Percentiles rank a stretch among this genome's conserved stretches.
Evolutionary conservation across 2,888 invertebrate genomes (phyloP).

Genomic region (Rhingia campestris): DNA sequence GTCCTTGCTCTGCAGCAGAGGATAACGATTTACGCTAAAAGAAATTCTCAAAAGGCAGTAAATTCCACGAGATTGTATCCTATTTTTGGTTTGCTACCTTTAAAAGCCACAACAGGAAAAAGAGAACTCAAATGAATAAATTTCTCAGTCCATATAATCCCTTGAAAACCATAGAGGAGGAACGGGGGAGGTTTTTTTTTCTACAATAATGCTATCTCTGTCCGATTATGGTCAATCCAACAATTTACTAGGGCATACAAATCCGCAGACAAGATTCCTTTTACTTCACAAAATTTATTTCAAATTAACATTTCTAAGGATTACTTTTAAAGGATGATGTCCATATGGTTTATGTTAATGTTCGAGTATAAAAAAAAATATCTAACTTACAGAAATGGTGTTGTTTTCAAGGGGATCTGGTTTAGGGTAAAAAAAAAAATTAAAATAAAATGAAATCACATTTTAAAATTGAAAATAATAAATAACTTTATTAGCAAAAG

Average conservation of each 20-base stretch:
- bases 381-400: neutral
- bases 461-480: constrained; percentile 41
- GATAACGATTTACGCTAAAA: too few relatives aligned
- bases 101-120: too few relatives aligned
- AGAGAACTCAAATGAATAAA: too few relatives aligned
- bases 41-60: too few relatives aligned
- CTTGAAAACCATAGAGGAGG: too few relatives aligned
- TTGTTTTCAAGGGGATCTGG: constrained; percentile 76
- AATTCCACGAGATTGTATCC: too few relatives aligned
- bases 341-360: constrained; percentile 8
- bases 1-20: too few relatives aligned
- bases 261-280: neutral
- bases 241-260: constrained; percentile 23
- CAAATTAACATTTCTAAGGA: constrained; percentile 18
- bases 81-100: too few relatives aligned
- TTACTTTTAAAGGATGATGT: constrained; percentile 5
- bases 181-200: too few relatives aligned
- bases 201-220: neutral
- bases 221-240: constrained; percentile 12
- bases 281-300: constrained; percentile 23
- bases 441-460: constrained; percentile 30
- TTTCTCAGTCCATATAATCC: too few relatives aligned
- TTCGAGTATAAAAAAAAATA: constrained; percentile 6
- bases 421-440: constrained; percentile 76
- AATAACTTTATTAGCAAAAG: constrained; percentile 54